These are phyloP conservation scores for Tyria jacobaeae DNA, from an alignment of 2,888 invertebrate species.

Conservation along the genomic window DNA sequence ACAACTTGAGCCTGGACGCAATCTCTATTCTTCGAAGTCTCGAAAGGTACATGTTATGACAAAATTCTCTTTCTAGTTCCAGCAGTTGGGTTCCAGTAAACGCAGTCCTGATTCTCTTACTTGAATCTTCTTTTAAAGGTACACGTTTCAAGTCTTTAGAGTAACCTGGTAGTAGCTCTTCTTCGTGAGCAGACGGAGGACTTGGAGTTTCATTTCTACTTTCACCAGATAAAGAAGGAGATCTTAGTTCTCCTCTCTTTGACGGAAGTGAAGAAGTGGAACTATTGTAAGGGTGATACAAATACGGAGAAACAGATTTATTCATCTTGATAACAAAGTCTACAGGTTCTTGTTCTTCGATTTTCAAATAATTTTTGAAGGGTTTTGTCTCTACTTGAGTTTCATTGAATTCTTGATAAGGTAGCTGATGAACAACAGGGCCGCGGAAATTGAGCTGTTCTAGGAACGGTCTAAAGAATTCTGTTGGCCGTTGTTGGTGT, in stretches of 20 bases:
- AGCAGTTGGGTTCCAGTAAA: constrained; percentile 96
- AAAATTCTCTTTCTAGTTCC: constrained; percentile 95
- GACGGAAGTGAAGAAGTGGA: constrained; percentile 74
- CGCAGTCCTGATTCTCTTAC: constrained; percentile 96
- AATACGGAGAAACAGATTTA: constrained; percentile 78
- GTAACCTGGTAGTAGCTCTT: constrained; percentile 79
- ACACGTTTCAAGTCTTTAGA: constrained; percentile 79
- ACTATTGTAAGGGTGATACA: constrained; percentile 78
- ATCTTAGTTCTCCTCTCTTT: constrained; percentile 77
- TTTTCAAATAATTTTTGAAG: constrained; percentile 69
- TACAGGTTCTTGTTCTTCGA: constrained; percentile 71
- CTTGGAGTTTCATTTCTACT: constrained; percentile 87
- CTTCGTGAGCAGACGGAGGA: constrained; percentile 79
- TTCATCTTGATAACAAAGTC: constrained; percentile 72
- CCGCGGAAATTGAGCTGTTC: constrained; percentile 80
- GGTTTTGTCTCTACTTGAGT: constrained; percentile 60
- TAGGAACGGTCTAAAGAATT: constrained; percentile 81
- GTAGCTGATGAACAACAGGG: constrained; percentile 76
- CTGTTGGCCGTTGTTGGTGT: constrained; percentile 84
- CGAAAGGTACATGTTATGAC: constrained; percentile 96
- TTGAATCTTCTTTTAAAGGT: constrained; percentile 88
- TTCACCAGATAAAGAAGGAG: constrained; percentile 76
- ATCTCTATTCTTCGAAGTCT: constrained; percentile 96
- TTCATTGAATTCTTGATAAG: constrained; percentile 73
- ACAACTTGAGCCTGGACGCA: constrained; percentile 94